Conservation (phyloP, 2,888 invertebrate species). For the Trisateles emortualis region DNA sequence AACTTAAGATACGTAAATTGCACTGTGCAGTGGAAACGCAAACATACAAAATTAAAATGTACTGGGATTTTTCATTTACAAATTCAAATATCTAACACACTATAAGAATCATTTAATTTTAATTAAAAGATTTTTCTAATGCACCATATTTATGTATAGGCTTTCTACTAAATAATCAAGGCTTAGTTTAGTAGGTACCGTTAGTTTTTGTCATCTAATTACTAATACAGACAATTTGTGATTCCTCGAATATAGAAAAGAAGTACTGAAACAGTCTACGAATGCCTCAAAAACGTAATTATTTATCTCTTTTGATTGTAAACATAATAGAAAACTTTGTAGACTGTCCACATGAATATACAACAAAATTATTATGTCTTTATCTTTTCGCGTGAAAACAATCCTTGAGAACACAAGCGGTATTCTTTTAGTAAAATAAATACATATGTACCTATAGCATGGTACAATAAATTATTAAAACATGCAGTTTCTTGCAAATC, state of each 20-base stretch:
- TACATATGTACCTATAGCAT: constrained; percentile 17
- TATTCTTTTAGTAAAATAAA: constrained; percentile 43
- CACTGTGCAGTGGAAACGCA: constrained; percentile 40
- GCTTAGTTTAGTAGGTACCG: constrained; percentile 79
- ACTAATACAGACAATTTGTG: constrained; percentile 47
- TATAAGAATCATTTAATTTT: constrained; percentile 40
- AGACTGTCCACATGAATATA: constrained; percentile 26
- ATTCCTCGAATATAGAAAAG: constrained; percentile 31
- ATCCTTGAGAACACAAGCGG: constrained; percentile 47
- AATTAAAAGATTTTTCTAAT: constrained; percentile 53
- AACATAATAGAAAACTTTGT: constrained; percentile 23
- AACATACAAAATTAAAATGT: constrained; percentile 45
- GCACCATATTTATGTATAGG: constrained; percentile 71
- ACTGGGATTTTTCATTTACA: constrained; percentile 52
- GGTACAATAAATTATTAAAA: too few relatives aligned
- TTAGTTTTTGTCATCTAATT: constrained; percentile 54
- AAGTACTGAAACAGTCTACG: constrained; percentile 32
- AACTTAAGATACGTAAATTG: constrained; percentile 33
- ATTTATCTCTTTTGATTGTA: not conserved
- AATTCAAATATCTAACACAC: constrained; percentile 44
- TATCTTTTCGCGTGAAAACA: constrained; percentile 47
- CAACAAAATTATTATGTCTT: constrained; percentile 28
- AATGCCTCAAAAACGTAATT: constrained; percentile 32
- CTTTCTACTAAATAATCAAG: constrained; percentile 70
- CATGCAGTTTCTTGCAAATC: too few relatives aligned